Base-by-base conservation (phyloP, 2,888 invertebrate genomes). In the Oscheius sp. region DNA sequence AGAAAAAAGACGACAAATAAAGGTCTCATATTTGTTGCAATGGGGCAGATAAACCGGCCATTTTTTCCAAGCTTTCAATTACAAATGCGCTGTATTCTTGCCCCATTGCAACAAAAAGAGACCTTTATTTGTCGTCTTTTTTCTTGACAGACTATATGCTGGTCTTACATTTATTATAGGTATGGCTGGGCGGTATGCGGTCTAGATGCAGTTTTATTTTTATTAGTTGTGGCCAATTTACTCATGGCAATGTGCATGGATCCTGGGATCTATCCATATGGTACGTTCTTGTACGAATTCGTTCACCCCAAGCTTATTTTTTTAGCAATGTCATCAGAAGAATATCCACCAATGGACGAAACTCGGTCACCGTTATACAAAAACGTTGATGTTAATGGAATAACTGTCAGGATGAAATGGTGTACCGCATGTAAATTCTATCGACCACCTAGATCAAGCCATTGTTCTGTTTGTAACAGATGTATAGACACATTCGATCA, bases 351-450 rank as follows among this genome's bases (percentile, higher is more conserved):
- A 59, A 69, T 80, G 91, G 97, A 98, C 90, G 98, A 99, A 90
- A 94, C 96, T 89, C 92, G 96, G 87, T 95, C 97, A 76, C 90
- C 91, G 12, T 91, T 99, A 76, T 98, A 97, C 90, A 88, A 87
- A 72, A 88, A 87, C 74, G 95, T 97, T 80, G 97, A 98, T 90
- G 96, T 99, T 85, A 95, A 96, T 91, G 97, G 97, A 77, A 96
- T 98, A 84, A 96, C 96, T 16, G 96, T 99, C 77, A 93, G 98
- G 79, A 98, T 99, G 98, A 99, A 79, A 52, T 82, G 79, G 79
- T 87, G 99, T 91, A 95, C 96, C 84, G 99, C 99, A 1, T 99
- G 99, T 91, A 96, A 97, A 91, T 99, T 99, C 92, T 99, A 99
- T 91, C 92, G 99, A 88, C 99, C 99, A 89, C 99, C 99, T 79